Evolutionary conservation across 2,113 vertebrate genomes (phyloP).

Genomic region (Embiotoca jacksoni): DNA sequence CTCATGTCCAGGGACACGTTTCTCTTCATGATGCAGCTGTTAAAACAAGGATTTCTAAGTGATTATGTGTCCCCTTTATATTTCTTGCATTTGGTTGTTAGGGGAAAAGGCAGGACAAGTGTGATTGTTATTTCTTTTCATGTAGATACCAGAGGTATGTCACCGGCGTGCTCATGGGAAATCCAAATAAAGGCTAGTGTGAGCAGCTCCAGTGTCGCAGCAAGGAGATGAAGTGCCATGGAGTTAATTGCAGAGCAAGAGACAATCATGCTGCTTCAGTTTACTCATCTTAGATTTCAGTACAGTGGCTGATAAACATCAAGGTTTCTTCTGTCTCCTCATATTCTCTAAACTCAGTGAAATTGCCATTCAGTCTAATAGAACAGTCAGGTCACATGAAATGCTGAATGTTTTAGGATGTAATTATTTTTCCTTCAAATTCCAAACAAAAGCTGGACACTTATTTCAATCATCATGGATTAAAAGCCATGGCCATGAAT

Average conservation of each 20-base stretch:
- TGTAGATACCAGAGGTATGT: constrained; percentile 9
- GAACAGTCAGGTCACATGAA: no score
- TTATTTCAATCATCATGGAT: no score
- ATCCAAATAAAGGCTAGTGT: constrained; percentile 1
- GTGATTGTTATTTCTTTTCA: constrained; percentile 1
- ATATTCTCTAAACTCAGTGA: no score
- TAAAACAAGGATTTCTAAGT: no score
- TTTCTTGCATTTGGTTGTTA: not conserved
- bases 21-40: no score
- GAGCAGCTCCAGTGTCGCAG: not conserved
- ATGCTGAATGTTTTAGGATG: no score
- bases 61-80: not conserved
- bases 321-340: no score
- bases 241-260: constrained; percentile 18
- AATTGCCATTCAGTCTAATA: no score
- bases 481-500: no score
- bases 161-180: constrained; percentile 11
- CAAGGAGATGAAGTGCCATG: not conserved
- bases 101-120: not conserved
- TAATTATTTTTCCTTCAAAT: no score
- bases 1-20: no score
- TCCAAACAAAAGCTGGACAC: no score
- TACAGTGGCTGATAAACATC: constrained; percentile 2
- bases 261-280: not conserved
- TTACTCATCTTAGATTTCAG: not conserved